A percentile compares a stretch with the other conserved stretches of the same genome.
Evolutionary conservation across 2,113 vertebrate genomes (phyloP).

Genomic region (Sminthopsis crassicaudata): DNA sequence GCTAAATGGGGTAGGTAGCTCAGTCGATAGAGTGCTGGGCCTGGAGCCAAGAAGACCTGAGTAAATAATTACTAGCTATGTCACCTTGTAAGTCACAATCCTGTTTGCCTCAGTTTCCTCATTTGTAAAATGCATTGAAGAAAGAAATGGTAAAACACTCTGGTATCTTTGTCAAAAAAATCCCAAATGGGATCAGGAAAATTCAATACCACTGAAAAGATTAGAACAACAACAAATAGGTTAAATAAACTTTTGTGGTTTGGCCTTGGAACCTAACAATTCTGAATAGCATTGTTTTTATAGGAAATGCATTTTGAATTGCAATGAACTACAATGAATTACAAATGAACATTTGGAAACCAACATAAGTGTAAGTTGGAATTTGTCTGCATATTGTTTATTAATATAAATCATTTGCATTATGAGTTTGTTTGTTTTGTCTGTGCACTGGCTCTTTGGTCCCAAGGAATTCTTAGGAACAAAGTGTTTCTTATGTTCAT

Average conservation of each 20-base stretch:
- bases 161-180: neutral
- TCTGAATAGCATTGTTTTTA: neutral
- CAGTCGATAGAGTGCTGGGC: neutral
- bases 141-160: too few species aligned
- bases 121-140: neutral
- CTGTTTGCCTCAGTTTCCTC: neutral
- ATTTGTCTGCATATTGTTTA: neutral
- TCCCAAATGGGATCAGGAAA: neutral
- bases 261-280: neutral
- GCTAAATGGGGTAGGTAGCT: neutral
- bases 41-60: neutral
- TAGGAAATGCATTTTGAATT: neutral
- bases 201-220: neutral
- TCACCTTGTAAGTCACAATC: neutral
- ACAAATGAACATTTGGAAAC: neutral
- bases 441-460: neutral
- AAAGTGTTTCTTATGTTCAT: neutral
- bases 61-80: neutral
- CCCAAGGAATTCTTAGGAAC: neutral
- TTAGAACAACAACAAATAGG: neutral
- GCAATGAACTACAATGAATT: neutral
- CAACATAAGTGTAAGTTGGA: neutral
- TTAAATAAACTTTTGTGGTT: neutral
- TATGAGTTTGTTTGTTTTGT: constrained; percentile 6
- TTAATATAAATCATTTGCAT: constrained; percentile 4